phyloP scores from a whole-genome alignment of 2,113 vertebrate genomes.

The Callospermophilus lateralis region DNA sequence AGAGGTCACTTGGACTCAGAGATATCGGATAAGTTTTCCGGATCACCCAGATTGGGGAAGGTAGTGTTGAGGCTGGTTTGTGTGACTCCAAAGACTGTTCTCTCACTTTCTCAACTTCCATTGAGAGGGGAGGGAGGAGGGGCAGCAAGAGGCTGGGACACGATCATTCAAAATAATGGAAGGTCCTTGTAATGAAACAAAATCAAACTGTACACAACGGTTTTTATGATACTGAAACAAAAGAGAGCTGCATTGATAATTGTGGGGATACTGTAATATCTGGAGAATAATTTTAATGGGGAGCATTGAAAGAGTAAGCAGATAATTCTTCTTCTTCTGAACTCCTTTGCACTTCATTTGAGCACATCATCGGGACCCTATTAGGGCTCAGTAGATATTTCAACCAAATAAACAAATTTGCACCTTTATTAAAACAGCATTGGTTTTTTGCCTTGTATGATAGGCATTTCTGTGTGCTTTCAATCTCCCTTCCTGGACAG shows the following conservation, averaged over 20 bases:
- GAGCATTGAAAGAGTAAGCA: background rate
- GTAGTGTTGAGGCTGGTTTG: background rate
- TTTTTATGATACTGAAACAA: background rate
- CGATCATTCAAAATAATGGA: background rate
- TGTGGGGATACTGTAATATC: background rate
- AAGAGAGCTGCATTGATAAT: background rate
- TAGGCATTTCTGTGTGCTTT: conserved; percentile 20
- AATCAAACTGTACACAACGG: background rate
- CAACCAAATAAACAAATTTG: conserved; percentile 23
- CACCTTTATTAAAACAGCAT: conserved; percentile 24
- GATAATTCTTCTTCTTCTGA: background rate
- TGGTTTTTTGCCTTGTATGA: background rate
- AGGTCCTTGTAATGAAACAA: background rate
- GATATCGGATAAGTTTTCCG: background rate
- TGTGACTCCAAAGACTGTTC: background rate
- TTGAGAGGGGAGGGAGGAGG: background rate
- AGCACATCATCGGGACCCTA: background rate
- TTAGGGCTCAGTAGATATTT: conserved; percentile 4
- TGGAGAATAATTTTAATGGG: background rate
- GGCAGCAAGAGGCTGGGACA: background rate
- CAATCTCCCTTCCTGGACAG: background rate
- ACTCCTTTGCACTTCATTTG: background rate
- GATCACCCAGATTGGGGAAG: background rate
- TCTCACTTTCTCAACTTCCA: background rate
- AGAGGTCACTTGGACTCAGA: background rate